Evolutionary conservation across 2,888 invertebrate species (phyloP).

Genomic region (Podabrus alpinus): DNA sequence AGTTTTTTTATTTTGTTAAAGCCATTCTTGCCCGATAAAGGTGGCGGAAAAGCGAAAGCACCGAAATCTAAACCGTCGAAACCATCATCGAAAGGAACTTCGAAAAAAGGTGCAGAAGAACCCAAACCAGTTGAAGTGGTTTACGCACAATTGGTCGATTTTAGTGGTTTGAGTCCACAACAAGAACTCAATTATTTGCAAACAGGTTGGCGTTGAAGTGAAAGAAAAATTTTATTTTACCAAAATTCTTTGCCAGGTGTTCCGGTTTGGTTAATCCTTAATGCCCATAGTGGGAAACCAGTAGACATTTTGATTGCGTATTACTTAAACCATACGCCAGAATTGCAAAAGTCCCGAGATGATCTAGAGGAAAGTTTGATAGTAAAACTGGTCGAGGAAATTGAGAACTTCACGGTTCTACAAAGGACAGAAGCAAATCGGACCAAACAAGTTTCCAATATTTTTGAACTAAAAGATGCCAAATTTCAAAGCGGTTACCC

Average conservation of each 20-base stretch:
- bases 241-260: conserved; percentile 24
- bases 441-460: conserved; percentile 17
- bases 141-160: background rate
- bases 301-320: conserved; percentile 17
- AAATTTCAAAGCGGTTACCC: no score
- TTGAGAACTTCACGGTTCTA: conserved; percentile 25
- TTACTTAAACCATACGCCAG: conserved; percentile 22
- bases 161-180: background rate
- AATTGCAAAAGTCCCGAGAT: conserved; percentile 16
- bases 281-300: conserved; percentile 18
- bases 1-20: background rate
- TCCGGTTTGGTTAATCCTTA: conserved; percentile 32
- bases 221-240: background rate
- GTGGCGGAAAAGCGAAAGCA: background rate
- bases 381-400: conserved; percentile 18
- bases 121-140: background rate
- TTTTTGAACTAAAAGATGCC: conserved; percentile 22
- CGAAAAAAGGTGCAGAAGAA: background rate
- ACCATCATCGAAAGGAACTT: background rate
- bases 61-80: background rate
- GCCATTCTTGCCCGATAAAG: background rate
- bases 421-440: conserved; percentile 8
- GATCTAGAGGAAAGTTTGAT: conserved; percentile 13
- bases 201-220: background rate
- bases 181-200: background rate